Conservation (phyloP, 2,113 vertebrate genomes). For the Myanophis thanlyinensis region DNA sequence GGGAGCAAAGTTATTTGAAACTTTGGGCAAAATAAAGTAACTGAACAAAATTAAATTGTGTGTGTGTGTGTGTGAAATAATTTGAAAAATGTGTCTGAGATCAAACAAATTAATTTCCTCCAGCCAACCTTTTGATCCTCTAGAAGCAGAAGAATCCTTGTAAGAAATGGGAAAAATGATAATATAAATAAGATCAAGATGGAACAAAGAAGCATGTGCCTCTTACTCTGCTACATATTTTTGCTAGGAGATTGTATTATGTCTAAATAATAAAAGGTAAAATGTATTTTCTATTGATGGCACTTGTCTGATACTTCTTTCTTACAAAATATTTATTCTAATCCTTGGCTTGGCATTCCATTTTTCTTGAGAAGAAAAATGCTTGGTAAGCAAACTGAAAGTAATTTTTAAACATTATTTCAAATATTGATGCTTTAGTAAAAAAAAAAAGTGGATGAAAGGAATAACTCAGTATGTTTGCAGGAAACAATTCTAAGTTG, state of each 20-base stretch:
- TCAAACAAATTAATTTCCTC: constrained; percentile 12
- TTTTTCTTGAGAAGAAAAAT: not conserved
- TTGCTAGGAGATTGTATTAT: not conserved
- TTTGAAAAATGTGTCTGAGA: not conserved
- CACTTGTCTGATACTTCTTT: not conserved
- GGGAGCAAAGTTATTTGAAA: constrained; percentile 18
- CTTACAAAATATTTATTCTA: not conserved
- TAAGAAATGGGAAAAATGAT: constrained; percentile 8
- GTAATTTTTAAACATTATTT: not conserved
- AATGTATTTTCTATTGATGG: not conserved
- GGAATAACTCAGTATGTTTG: not conserved
- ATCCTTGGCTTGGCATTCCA: not conserved
- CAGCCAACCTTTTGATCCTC: constrained; percentile 37
- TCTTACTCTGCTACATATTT: not conserved
- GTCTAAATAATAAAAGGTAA: too few species aligned
- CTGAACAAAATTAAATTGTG: constrained; percentile 34
- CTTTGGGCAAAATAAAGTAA: constrained; percentile 20
- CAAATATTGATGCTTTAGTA: not conserved
- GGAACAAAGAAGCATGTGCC: not conserved
- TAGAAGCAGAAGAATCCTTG: not conserved
- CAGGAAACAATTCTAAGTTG: not conserved
- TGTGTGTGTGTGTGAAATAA: constrained; percentile 35
- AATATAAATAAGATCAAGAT: constrained; percentile 3
- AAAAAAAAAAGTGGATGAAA: not conserved
- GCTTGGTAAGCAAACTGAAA: not conserved